Conservation (phyloP, 2,113 vertebrate species). For the Orthonyx spaldingii region DNA sequence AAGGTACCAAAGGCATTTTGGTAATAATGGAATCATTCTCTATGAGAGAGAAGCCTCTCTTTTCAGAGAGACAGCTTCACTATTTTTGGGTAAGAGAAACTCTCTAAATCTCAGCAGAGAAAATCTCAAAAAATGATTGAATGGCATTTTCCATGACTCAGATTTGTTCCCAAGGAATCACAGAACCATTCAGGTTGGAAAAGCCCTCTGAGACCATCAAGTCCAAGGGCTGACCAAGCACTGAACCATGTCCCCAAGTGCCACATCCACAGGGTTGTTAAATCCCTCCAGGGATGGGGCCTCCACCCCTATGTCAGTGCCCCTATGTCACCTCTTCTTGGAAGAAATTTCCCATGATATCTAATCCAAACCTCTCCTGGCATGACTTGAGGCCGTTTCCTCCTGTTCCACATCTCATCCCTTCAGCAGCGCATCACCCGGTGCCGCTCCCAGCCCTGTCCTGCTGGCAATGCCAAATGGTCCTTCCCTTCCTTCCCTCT, state of each 20-base stretch:
- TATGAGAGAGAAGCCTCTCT: background rate
- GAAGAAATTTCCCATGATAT: background rate
- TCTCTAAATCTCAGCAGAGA: background rate
- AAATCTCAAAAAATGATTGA: background rate
- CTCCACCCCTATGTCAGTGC: too few species aligned
- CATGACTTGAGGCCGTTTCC: fast-evolving
- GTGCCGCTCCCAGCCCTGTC: background rate
- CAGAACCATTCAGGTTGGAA: background rate
- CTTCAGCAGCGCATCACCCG: background rate
- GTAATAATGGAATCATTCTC: background rate
- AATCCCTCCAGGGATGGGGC: background rate
- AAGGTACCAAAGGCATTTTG: background rate
- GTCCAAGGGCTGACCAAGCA: background rate
- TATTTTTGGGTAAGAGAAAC: background rate
- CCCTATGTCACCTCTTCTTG: too few species aligned
- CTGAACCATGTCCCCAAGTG: background rate
- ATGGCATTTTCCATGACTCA: background rate
- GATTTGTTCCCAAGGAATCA: background rate
- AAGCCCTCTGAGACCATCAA: background rate
- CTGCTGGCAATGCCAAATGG: background rate
- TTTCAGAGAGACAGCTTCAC: background rate
- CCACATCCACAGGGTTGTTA: background rate
- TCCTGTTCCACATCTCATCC: background rate
- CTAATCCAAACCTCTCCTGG: background rate
- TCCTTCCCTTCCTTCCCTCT: background rate